Percentiles rank a stretch among this genome's conserved stretches.
phyloP scores from a whole-genome alignment of 2,113 vertebrate genomes.

The Marmota flaviventris region DNA sequence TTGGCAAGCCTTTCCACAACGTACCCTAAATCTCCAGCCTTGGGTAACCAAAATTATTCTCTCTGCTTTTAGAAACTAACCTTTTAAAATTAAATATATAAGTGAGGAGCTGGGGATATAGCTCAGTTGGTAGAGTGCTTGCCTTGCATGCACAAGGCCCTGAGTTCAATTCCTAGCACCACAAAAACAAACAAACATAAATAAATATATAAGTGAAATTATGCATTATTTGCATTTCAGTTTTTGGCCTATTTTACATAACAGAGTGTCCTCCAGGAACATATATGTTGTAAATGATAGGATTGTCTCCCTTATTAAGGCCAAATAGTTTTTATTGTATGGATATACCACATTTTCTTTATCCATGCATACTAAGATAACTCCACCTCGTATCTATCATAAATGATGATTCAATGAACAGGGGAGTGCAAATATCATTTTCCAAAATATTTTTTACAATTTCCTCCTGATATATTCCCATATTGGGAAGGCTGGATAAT shows the following conservation, averaged over 20 bases:
- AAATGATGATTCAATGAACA: not conserved
- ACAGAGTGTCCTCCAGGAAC: not conserved
- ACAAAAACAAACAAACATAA: too few species aligned
- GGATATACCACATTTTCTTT: not conserved
- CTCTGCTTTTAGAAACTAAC: not conserved
- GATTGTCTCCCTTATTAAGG: not conserved
- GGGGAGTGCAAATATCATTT: not conserved
- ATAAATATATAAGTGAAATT: not conserved
- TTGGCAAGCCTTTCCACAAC: not conserved
- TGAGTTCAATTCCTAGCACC: too few species aligned
- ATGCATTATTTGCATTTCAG: not conserved
- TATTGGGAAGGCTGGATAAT: not conserved
- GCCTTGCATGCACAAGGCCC: too few species aligned
- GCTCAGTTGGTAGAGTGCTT: too few species aligned
- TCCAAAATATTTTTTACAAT: not conserved
- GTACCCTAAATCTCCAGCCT: fast-evolving
- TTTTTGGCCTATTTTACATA: not conserved
- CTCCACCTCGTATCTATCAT: not conserved
- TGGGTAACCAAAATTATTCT: not conserved
- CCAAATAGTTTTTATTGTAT: not conserved
- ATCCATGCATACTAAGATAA: not conserved
- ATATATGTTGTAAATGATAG: not conserved
- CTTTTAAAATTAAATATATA: not conserved
- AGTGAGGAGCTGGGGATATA: not conserved
- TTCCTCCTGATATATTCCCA: not conserved